Conservation (phyloP, 2,113 vertebrate species). For the Takifugu bimaculatus region DNA sequence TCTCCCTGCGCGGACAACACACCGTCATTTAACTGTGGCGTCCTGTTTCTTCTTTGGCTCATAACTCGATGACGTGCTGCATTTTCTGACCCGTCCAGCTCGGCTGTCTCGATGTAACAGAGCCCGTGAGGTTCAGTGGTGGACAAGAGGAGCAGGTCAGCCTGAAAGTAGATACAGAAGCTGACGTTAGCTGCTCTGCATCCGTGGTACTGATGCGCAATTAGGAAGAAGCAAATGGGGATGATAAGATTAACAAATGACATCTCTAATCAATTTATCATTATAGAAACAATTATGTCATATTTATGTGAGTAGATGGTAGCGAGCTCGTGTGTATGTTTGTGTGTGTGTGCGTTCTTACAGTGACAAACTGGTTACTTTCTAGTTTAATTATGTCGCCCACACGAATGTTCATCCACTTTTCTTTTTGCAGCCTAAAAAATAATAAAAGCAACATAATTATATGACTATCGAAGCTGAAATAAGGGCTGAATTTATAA, state of each 20-base stretch:
- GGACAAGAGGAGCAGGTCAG: slow-evolving; percentile 92
- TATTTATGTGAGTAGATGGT: neutral
- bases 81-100: slow-evolving; percentile 87
- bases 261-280: neutral
- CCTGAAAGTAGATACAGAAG: slow-evolving; percentile 72
- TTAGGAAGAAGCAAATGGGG: neutral
- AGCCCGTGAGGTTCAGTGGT: slow-evolving; percentile 94
- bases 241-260: neutral
- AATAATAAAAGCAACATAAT: neutral
- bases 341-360: slow-evolving; percentile 62
- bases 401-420: slow-evolving; percentile 93
- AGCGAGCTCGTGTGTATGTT: neutral
- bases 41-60: slow-evolving; percentile 15
- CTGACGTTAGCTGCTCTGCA: slow-evolving; percentile 18
- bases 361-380: slow-evolving; percentile 95
- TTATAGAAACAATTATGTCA: neutral
- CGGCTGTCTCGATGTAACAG: slow-evolving; percentile 95
- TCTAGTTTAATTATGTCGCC: slow-evolving; percentile 95
- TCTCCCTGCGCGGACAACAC: slow-evolving; percentile 78
- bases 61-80: slow-evolving; percentile 8
- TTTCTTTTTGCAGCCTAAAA: slow-evolving; percentile 85
- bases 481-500: neutral
- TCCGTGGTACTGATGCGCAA: neutral
- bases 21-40: slow-evolving; percentile 29
- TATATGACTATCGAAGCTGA: neutral